Base-by-base conservation (phyloP, 2,888 invertebrate genomes). In the Drepana falcataria region DNA sequence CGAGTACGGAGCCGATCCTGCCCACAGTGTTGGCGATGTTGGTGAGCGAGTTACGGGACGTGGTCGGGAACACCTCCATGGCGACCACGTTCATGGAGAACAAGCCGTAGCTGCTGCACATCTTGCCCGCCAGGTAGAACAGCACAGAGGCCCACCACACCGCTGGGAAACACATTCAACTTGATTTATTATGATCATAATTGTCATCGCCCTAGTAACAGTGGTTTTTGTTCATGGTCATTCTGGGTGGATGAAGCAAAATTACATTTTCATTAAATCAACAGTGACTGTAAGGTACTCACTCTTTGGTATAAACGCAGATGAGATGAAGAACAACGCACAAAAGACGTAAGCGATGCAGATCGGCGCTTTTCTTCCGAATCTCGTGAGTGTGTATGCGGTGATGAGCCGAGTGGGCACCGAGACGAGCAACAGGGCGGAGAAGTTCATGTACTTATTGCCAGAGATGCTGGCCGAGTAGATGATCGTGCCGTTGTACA, bases 391-490 rank as follows among this genome's bases (percentile, higher is more conserved):
- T 1, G 94, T 89, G 9, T 93, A 74, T 0, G 89, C 90, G 0
- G 85, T 87, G 49, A 90, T 61, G 57, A 88, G 67, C 40, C 89
- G 73, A 2, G 92, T 92, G 0, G 96, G 96, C 44, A 96, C 92
- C 63, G 95, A 94, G 21, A 94, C 92, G 37, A 94, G 77, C 48
- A 93, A 83, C 53, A 94, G 91, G 47, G 93, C 82, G 2, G 95
- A 94, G 78, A 95, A 96, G 85, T 96, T 96, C 35, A 95, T 72
- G 79, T 95, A 96, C 74, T 94, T 94, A 81, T 95, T 93, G 33
- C 96, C 96, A 47, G 93, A 92, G 51, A 96, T 85, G 34, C 92
- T 91, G n/a, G 95, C 94, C 0, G 96, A 94, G 85, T 95, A 95
- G 60, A 96, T 86, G 47, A 95, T 94, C 52, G 96, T 85, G 0